These are phyloP conservation scores for Arbacia lixula DNA, from an alignment of 53 echinoderm and acorn worm species.

Conservation along the genomic window DNA sequence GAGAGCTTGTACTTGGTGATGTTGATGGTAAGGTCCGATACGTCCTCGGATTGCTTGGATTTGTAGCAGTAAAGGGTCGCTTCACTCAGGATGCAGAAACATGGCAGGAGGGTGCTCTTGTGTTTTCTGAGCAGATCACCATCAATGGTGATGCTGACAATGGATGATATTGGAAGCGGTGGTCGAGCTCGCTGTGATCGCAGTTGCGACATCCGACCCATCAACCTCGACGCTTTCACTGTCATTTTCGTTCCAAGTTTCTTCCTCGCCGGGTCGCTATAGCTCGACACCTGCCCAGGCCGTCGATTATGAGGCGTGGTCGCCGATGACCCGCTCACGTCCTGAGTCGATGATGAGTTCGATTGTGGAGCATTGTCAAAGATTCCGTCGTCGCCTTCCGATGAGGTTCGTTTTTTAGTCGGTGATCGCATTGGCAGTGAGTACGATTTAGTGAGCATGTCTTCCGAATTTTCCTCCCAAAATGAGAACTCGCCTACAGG, in stretches of 20 bases:
- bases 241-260: slow-evolving; percentile 29
- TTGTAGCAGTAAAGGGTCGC: slow-evolving; percentile 26
- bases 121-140: slow-evolving; percentile 45
- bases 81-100: slow-evolving; percentile 37
- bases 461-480: slow-evolving; percentile 22
- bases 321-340: not conserved
- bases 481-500: slow-evolving; percentile 41
- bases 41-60: slow-evolving; percentile 34
- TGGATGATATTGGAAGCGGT: not conserved
- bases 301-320: not conserved
- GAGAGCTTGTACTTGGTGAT: slow-evolving; percentile 20
- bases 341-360: not conserved
- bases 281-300: not conserved
- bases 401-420: slow-evolving; percentile 10
- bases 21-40: slow-evolving; percentile 49
- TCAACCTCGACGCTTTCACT: slow-evolving; percentile 43
- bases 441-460: slow-evolving; percentile 15
- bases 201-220: slow-evolving; percentile 31
- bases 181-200: slow-evolving; percentile 2
- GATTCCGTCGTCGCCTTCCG: slow-evolving; percentile 8
- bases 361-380: not conserved
- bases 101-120: slow-evolving; percentile 39
- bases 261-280: slow-evolving; percentile 36
- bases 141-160: slow-evolving; percentile 15
- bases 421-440: slow-evolving; percentile 52